Evolutionary conservation across 2,113 vertebrate species (phyloP).

Genomic region (Neolamprologus fasciatus): DNA sequence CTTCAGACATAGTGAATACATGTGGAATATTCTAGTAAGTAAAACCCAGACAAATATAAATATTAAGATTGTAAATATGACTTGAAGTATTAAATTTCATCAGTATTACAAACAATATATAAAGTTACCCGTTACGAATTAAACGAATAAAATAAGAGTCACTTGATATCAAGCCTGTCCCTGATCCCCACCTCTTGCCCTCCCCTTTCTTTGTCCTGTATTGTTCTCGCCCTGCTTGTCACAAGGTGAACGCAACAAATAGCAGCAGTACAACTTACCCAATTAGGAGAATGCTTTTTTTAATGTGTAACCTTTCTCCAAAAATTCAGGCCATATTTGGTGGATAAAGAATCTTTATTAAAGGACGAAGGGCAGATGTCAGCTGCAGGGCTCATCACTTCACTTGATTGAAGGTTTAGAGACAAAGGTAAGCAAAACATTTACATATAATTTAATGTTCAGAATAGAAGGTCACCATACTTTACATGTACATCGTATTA

Average conservation of each 20-base stretch:
- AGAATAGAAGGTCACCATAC: not conserved
- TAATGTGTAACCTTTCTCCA: conserved; percentile 22
- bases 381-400: not conserved
- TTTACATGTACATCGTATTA: not conserved
- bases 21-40: not conserved
- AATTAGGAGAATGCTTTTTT: conserved; percentile 35
- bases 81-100: not conserved
- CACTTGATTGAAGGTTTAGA: not conserved
- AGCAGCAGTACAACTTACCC: conserved; percentile 16
- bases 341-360: conserved; percentile 42
- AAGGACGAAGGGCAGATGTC: conserved; percentile 2
- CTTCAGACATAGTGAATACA: not conserved
- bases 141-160: not conserved
- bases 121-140: not conserved
- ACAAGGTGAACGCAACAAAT: conserved; percentile 54
- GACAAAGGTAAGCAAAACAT: conserved; percentile 36
- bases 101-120: not conserved
- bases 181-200: conserved; percentile 29
- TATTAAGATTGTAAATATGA: not conserved
- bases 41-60: not conserved
- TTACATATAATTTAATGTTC: not conserved
- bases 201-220: conserved; percentile 10
- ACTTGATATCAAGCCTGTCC: conserved; percentile 22
- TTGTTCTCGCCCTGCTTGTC: conserved; percentile 41
- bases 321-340: conserved; percentile 48